phyloP scores from a whole-genome alignment of 1,140 invertebrate genomes.

The Homarus americanus region DNA sequence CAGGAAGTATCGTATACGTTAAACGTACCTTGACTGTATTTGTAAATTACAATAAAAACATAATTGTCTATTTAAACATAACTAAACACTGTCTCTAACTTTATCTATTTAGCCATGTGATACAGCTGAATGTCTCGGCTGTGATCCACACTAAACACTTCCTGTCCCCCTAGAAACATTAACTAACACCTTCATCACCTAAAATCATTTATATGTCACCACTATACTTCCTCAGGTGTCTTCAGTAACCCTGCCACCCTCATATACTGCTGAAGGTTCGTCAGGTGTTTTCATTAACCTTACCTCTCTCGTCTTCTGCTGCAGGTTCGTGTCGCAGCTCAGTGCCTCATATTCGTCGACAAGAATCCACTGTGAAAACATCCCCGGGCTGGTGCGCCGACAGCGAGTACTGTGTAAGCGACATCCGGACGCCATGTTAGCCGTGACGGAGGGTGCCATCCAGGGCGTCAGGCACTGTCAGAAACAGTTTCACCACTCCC shows the following conservation, averaged over 20 bases:
- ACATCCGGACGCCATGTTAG: conserved; percentile 61
- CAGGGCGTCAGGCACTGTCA: conserved; percentile 61
- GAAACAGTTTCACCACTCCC: conserved; percentile 62
- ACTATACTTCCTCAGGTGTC: neutral
- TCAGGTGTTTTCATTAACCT: no score
- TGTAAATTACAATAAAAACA: no score
- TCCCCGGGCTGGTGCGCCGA: conserved; percentile 59
- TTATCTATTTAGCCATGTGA: no score
- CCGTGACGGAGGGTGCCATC: conserved; percentile 56
- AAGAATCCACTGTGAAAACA: conserved; percentile 62
- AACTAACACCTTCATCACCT: no score
- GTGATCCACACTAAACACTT: no score
- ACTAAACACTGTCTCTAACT: no score
- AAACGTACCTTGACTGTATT: no score
- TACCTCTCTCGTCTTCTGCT: neutral
- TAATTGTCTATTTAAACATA: no score
- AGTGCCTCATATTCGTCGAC: conserved; percentile 64
- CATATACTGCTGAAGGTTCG: conserved; percentile 38
- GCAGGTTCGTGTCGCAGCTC: conserved; percentile 63
- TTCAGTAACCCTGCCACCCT: neutral
- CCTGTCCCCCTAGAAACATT: no score
- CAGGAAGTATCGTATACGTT: no score
- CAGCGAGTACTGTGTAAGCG: conserved; percentile 56
- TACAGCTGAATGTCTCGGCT: no score
- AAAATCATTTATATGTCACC: no score